Conservation (phyloP, 2,888 invertebrate species). For the Apantesis nais region DNA sequence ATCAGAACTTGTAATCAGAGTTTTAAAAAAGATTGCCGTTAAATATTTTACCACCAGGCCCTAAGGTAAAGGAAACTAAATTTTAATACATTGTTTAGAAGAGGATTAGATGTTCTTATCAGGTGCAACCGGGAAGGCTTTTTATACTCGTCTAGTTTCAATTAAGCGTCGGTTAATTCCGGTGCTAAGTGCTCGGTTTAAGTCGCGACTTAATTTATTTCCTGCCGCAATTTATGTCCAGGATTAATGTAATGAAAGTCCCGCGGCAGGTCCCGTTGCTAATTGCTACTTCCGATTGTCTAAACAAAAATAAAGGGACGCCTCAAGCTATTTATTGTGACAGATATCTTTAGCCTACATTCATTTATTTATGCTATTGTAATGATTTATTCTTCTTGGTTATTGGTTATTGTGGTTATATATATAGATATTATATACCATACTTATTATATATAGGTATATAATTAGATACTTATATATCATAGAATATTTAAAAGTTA, state of each 20-base stretch:
- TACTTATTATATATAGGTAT: no score
- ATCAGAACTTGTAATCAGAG: slow-evolving; percentile 71
- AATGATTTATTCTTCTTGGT: not conserved
- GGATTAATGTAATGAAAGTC: slow-evolving; percentile 79
- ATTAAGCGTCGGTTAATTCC: slow-evolving; percentile 80
- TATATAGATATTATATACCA: no score
- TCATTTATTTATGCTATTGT: not conserved
- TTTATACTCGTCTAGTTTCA: slow-evolving; percentile 78
- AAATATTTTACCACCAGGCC: slow-evolving; percentile 60
- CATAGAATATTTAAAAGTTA: no score
- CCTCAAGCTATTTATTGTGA: slow-evolving; percentile 47
- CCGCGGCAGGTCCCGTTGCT: slow-evolving; percentile 63
- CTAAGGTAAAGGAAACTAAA: slow-evolving; percentile 51
- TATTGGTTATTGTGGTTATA: no score
- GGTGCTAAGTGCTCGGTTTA: slow-evolving; percentile 77
- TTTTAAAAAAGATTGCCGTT: slow-evolving; percentile 61
- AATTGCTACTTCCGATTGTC: slow-evolving; percentile 76
- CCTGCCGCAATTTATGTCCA: slow-evolving; percentile 74
- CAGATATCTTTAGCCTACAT: slow-evolving; percentile 40
- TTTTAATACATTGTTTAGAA: slow-evolving; percentile 75
- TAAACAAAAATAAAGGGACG: slow-evolving; percentile 68
- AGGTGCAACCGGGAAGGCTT: slow-evolving; percentile 59
- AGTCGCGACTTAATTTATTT: slow-evolving; percentile 79
- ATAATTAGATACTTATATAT: no score
- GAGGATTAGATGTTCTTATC: slow-evolving; percentile 72